Evolutionary conservation across 2,113 vertebrate genomes (phyloP).

Genomic region (Numenius arquata): DNA sequence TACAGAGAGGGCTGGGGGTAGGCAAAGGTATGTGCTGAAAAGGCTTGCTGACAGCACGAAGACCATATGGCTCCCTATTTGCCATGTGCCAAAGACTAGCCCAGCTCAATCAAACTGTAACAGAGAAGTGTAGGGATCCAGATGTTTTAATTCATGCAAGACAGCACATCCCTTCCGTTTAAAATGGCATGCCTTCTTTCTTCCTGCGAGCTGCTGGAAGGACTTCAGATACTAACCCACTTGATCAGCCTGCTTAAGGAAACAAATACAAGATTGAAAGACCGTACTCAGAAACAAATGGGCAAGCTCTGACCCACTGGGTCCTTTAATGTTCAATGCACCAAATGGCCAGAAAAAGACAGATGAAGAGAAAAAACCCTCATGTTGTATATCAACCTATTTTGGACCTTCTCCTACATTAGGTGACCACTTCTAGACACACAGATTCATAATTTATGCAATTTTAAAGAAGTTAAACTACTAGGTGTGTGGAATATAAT

Average conservation of each 20-base stretch:
- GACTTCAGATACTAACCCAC: slow-evolving; percentile 24
- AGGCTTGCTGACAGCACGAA: neutral
- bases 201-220: slow-evolving; percentile 15
- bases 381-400: neutral
- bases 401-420: neutral
- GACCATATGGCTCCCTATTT: neutral
- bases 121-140: slow-evolving; percentile 5
- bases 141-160: slow-evolving; percentile 56
- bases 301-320: neutral
- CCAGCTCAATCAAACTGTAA: neutral
- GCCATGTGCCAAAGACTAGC: neutral
- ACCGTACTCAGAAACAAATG: slow-evolving; percentile 5
- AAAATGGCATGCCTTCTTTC: slow-evolving; percentile 19
- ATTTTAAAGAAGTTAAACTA: neutral
- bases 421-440: neutral
- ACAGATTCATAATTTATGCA: neutral
- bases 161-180: slow-evolving; percentile 23
- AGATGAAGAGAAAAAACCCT: neutral
- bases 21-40: neutral
- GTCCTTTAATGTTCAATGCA: neutral
- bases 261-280: slow-evolving; percentile 1
- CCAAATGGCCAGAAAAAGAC: neutral
- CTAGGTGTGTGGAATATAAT: neutral
- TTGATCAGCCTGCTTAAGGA: slow-evolving; percentile 4
- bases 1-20: neutral